These are phyloP conservation scores for Acholoe squamosa DNA, from an alignment of 2,888 invertebrate genomes.

Conservation along the genomic window DNA sequence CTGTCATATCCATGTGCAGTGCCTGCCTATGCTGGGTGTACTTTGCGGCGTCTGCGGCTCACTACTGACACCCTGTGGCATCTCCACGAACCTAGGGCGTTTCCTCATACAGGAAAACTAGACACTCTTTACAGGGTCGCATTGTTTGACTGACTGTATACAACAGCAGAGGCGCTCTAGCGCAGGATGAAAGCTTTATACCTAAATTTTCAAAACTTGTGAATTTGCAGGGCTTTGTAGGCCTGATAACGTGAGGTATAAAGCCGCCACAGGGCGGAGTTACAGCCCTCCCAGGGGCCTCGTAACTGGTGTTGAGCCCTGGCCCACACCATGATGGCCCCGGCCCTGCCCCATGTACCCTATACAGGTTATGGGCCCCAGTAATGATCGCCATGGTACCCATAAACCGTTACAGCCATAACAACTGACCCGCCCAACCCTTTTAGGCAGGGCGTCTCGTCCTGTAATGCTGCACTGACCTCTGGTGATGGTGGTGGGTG, in stretches of 20 bases:
- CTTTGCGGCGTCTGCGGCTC: not conserved
- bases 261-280: not conserved
- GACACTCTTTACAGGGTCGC: not conserved
- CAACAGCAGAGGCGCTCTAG: not conserved
- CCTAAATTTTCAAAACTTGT: slow-evolving; percentile 3
- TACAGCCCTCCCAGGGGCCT: not conserved
- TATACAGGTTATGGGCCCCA: not conserved
- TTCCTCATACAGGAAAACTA: not conserved
- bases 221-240: slow-evolving; percentile 15
- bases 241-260: not conserved
- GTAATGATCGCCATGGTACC: slow-evolving; percentile 24
- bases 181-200: not conserved
- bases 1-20: too few relatives aligned
- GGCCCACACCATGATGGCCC: not conserved
- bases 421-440: slow-evolving; percentile 44
- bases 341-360: not conserved
- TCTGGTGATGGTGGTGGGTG: not conserved
- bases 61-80: slow-evolving; percentile 26
- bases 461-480: not conserved
- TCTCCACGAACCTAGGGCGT: not conserved
- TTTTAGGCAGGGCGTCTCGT: not conserved
- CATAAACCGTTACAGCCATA: slow-evolving; percentile 14
- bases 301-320: not conserved
- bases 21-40: too few relatives aligned
- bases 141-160: too few relatives aligned